Percentiles rank a stretch among this genome's conserved stretches.
Evolutionary conservation across 2,113 vertebrate species (phyloP).

Genomic region (Oncorhynchus masou): DNA sequence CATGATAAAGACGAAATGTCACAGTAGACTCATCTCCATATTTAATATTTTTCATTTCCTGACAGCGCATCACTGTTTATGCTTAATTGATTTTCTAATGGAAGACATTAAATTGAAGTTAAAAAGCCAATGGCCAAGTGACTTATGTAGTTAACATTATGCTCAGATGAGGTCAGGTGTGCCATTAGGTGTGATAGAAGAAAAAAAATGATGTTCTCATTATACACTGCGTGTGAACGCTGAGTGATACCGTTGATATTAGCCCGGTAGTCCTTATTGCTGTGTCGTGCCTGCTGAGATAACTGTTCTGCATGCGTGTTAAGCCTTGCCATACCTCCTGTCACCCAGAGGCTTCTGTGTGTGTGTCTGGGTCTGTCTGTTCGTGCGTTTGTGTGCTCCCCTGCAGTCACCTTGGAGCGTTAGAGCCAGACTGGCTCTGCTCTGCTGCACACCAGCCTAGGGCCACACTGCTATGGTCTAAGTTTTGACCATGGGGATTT

Average conservation of each 20-base stretch:
- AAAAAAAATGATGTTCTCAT: background rate
- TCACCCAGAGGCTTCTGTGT: constrained; percentile 27
- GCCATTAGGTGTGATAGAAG: background rate
- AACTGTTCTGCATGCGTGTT: background rate
- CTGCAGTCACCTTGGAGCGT: constrained; percentile 7
- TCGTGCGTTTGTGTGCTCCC: background rate
- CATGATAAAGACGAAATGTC: constrained; percentile 12
- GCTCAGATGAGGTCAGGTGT: background rate
- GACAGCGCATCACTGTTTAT: background rate
- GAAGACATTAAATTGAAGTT: constrained; percentile 33
- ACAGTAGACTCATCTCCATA: constrained; percentile 3
- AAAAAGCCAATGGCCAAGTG: constrained; percentile 1
- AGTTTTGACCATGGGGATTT: background rate
- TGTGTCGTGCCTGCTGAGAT: background rate
- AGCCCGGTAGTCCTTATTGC: background rate
- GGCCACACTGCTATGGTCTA: background rate
- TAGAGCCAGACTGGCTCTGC: background rate
- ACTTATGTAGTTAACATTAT: constrained; percentile 19
- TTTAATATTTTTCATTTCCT: constrained; percentile 16
- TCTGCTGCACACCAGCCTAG: background rate
- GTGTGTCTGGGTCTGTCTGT: no score
- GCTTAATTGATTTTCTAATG: constrained; percentile 5
- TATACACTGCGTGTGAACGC: background rate
- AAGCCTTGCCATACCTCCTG: constrained; percentile 4
- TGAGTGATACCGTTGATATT: background rate